Base-by-base conservation (phyloP, 2,888 invertebrate species). In the Drosophila setosimentum region DNA sequence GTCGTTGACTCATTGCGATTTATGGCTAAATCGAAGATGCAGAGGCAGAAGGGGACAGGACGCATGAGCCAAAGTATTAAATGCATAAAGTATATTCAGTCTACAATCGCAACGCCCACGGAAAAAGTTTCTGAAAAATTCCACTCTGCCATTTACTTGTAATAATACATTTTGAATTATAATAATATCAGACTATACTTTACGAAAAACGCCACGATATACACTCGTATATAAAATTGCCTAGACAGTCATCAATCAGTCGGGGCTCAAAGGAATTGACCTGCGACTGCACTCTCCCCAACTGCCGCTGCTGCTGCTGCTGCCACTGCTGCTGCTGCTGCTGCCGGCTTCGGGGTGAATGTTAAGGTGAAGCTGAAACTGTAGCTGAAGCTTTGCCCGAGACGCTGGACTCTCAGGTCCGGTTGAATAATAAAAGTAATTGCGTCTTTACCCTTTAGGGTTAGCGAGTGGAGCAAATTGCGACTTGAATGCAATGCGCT, bases 401-500 rank as follows among this genome's bases (percentile, higher is more conserved):
- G 64, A 42, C 51, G n/a, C 49, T 16, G 60, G 60, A 55, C 48
- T 32, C 32, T 49, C 30, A 11, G 45, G 49, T 63, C 63, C 69
- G 63, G 68, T 62, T 72, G 72, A 74, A 86, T 89, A 91, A 90
- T 91, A 85, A 90, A 91, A 91, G 91, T 92, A 91, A 91, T 91
- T 92, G 91, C 89, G 78, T 80, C 85, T 90, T 84, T 91, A 89
- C 91, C 92, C 91, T 91, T 91, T 89, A 90, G 91, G 92, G 90
- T 91, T 91, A 91, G 76, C 83, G 77, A 89, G 78, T 87, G 81
- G 37, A 89, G 85, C 84, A 87, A 87, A 89, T 88, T 87, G 88
- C 83, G 51, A 79, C 60, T 68, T 79, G 75, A 78, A 76, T 79
- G 84, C 75, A 71, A 69, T 80, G 73, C 75, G 75, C 77, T 89